Percentiles rank a stretch among this genome's conserved stretches.
Conservation (phyloP, 2,797 vertebrate species). For the Discoglossus pictus region DNA sequence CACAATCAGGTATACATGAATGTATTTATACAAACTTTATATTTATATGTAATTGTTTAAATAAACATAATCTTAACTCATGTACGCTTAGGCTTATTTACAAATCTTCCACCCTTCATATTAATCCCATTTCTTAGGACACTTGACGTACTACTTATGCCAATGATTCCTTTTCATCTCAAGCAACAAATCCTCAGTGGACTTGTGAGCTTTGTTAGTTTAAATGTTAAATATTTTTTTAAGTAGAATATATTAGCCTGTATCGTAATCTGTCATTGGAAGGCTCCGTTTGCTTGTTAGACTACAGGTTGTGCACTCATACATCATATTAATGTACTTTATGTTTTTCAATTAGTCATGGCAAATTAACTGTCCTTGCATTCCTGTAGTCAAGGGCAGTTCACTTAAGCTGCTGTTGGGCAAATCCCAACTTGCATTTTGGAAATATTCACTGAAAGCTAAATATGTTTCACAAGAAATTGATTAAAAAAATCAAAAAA, state of each 20-base stretch:
- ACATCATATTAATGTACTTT: slow-evolving; percentile 70
- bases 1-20: no score
- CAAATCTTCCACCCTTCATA: neutral
- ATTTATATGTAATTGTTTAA: no score
- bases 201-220: slow-evolving; percentile 30
- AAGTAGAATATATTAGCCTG: slow-evolving; percentile 44
- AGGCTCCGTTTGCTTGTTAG: slow-evolving; percentile 41
- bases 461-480: slow-evolving; percentile 5
- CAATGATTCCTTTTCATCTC: slow-evolving; percentile 29
- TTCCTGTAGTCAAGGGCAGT: slow-evolving; percentile 61
- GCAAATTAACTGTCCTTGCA: slow-evolving; percentile 69
- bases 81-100: no score
- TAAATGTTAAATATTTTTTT: slow-evolving; percentile 42
- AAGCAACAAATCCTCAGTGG: slow-evolving; percentile 8
- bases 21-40: no score
- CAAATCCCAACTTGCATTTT: slow-evolving; percentile 55
- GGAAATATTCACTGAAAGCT: slow-evolving; percentile 27
- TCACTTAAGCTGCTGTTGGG: slow-evolving; percentile 48
- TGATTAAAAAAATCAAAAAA: slow-evolving; percentile 15
- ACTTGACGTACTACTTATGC: slow-evolving; percentile 5
- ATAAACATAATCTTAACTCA: no score
- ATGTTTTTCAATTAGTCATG: slow-evolving; percentile 70
- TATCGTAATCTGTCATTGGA: slow-evolving; percentile 38
- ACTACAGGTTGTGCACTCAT: slow-evolving; percentile 53
- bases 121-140: slow-evolving; percentile 25